Conservation (phyloP, 1,140 invertebrate species). For the Centruroides vittatus region DNA sequence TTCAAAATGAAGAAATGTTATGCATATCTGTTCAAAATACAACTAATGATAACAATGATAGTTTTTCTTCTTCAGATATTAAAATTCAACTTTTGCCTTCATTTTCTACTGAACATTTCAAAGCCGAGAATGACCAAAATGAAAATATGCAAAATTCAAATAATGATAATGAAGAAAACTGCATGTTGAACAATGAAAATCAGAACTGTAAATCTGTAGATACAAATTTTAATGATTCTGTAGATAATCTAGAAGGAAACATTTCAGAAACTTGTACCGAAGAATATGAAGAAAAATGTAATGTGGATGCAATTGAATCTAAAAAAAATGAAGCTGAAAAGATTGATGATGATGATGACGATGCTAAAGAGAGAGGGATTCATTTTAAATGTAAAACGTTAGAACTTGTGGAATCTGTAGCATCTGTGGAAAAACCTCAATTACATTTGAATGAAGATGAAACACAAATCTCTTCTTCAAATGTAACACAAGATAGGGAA, state of each 20-base stretch:
- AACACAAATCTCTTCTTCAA: no score
- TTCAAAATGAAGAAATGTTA: background rate
- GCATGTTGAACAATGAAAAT: no score
- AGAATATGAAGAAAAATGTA: no score
- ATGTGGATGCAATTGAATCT: no score
- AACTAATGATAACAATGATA: background rate
- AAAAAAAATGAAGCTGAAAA: slow-evolving; percentile 1
- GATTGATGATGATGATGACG: slow-evolving; percentile 10
- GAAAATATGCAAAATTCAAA: slow-evolving; percentile 13
- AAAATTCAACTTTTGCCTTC: background rate
- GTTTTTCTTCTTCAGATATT: background rate
- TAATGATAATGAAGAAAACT: no score
- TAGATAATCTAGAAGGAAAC: no score
- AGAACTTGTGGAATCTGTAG: background rate
- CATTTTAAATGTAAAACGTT: slow-evolving; percentile 16
- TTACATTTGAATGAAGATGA: no score
- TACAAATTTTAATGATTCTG: no score
- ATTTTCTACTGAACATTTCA: background rate
- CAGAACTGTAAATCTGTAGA: no score
- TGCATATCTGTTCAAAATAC: background rate
- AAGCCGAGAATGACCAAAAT: background rate
- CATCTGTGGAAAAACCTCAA: background rate
- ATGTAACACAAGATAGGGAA: no score
- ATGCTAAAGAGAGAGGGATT: slow-evolving; percentile 13
- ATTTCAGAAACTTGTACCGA: no score